Conservation (phyloP, 2,888 invertebrate genomes). For the Ennomos quercinarius region DNA sequence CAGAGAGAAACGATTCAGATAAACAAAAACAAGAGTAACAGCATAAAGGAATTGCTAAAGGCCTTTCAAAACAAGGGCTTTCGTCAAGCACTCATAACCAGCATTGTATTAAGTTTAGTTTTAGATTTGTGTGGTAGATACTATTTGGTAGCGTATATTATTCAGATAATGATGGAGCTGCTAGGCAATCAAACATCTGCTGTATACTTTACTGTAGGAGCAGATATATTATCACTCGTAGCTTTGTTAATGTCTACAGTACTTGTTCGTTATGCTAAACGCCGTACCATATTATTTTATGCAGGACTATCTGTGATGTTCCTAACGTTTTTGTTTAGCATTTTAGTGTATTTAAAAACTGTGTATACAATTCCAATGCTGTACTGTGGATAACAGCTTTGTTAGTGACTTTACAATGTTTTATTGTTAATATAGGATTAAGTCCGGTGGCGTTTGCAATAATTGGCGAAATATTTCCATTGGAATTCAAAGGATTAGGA, state of each 20-base stretch:
- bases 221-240: slow-evolving; percentile 48
- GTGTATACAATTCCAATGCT: slow-evolving; percentile 22
- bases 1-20: slow-evolving; percentile 38
- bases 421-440: slow-evolving; percentile 48
- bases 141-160: slow-evolving; percentile 52
- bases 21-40: slow-evolving; percentile 6
- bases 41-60: slow-evolving; percentile 27
- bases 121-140: slow-evolving; percentile 54
- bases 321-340: slow-evolving; percentile 48
- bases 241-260: slow-evolving; percentile 47
- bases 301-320: slow-evolving; percentile 43
- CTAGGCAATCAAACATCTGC: slow-evolving; percentile 47
- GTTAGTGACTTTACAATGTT: slow-evolving; percentile 48
- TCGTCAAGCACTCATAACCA: slow-evolving; percentile 47
- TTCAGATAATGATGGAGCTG: slow-evolving; percentile 53
- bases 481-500: no score
- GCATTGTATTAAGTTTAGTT: slow-evolving; percentile 44
- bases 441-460: slow-evolving; percentile 50
- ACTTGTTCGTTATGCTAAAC: slow-evolving; percentile 44
- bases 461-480: no score
- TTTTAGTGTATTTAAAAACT: slow-evolving; percentile 44
- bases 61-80: slow-evolving; percentile 48
- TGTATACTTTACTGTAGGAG: slow-evolving; percentile 49
- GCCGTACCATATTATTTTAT: slow-evolving; percentile 50
- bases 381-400: slow-evolving; percentile 47